phyloP scores from a whole-genome alignment of 2,888 invertebrate genomes.

The Hoplodrina ambigua region DNA sequence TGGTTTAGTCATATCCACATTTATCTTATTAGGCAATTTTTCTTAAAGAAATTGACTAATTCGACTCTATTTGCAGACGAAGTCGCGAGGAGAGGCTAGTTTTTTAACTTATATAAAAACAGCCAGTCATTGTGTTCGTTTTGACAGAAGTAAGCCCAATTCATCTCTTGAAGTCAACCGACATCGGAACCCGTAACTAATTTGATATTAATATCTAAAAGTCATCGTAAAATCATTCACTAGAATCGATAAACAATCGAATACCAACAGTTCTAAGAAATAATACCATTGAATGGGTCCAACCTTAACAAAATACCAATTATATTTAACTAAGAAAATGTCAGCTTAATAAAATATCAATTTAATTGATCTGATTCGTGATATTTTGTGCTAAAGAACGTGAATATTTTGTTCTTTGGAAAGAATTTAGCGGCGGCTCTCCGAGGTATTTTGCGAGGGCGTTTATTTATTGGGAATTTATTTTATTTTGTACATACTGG shows the following conservation, averaged over 20 bases:
- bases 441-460: slow-evolving; percentile 18
- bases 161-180: too few relatives aligned
- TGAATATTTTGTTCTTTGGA: slow-evolving; percentile 24
- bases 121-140: too few relatives aligned
- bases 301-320: slow-evolving; percentile 6
- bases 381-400: slow-evolving; percentile 27
- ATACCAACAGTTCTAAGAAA: neutral
- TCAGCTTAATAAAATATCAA: slow-evolving; percentile 24
- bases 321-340: slow-evolving; percentile 5
- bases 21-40: too few relatives aligned
- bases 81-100: too few relatives aligned
- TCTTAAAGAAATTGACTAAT: too few relatives aligned
- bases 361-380: slow-evolving; percentile 24
- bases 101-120: too few relatives aligned
- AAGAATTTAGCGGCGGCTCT: slow-evolving; percentile 5
- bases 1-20: too few relatives aligned
- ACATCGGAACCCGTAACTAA: too few relatives aligned
- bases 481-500: slow-evolving; percentile 8
- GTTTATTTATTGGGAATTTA: slow-evolving; percentile 20
- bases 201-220: too few relatives aligned
- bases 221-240: neutral
- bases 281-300: neutral
- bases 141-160: too few relatives aligned
- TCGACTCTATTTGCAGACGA: too few relatives aligned
- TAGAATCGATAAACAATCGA: neutral